Evolutionary conservation across 1,140 invertebrate species (phyloP).

Genomic region (Zaprionus vittiger): DNA sequence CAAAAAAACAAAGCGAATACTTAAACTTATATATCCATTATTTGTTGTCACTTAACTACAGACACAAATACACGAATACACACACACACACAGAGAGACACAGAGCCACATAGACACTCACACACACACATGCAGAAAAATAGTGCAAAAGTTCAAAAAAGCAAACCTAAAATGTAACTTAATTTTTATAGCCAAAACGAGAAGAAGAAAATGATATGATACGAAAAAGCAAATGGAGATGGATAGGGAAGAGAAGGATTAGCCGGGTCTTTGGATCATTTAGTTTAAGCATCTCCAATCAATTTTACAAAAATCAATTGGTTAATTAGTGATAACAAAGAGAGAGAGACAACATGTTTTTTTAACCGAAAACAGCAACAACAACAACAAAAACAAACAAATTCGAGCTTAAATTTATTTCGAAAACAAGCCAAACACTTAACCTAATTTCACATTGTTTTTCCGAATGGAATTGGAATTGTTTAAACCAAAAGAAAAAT

Average conservation of each 20-base stretch:
- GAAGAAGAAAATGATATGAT: conserved; percentile 41
- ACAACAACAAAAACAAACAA: conserved; percentile 46
- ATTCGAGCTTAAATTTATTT: conserved; percentile 82
- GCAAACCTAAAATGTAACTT: conserved; percentile 66
- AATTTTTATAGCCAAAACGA: conserved; percentile 83
- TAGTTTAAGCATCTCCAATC: conserved; percentile 72
- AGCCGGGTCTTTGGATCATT: conserved; percentile 48
- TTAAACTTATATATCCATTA: conserved; percentile 66
- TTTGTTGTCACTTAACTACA: conserved; percentile 71
- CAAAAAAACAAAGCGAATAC: conserved; percentile 46
- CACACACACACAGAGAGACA: conserved; percentile 31
- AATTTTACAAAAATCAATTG: conserved; percentile 65
- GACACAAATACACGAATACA: conserved; percentile 34
- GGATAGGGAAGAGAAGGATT: neutral
- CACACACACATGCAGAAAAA: conserved; percentile 64
- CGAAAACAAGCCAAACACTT: conserved; percentile 47
- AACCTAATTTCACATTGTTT: conserved; percentile 56
- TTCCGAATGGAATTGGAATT: conserved; percentile 49
- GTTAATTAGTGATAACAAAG: conserved; percentile 63
- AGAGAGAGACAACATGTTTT: conserved; percentile 56
- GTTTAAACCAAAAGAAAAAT: conserved; percentile 38
- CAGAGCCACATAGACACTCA: conserved; percentile 38
- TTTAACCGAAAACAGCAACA: conserved; percentile 8
- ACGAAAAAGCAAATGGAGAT: conserved; percentile 14
- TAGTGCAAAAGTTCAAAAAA: conserved; percentile 79